Conservation (phyloP, 2,797 vertebrate species). For the Paguma larvata region DNA sequence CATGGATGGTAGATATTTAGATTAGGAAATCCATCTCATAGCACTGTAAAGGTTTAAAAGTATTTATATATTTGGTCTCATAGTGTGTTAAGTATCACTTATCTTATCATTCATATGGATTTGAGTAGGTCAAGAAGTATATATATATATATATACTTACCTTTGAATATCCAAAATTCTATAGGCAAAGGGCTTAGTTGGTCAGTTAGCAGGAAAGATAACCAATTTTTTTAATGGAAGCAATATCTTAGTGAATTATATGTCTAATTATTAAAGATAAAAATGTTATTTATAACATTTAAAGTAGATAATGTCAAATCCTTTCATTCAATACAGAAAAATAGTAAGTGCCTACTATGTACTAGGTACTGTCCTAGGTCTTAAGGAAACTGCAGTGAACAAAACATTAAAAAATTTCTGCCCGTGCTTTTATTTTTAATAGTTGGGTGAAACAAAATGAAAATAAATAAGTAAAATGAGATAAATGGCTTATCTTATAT, state of each 20-base stretch:
- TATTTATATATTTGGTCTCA: not conserved
- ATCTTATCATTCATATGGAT: not conserved
- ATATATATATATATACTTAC: not conserved
- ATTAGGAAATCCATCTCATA: not conserved
- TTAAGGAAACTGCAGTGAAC: not conserved
- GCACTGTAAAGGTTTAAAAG: not conserved
- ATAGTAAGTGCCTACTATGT: not conserved
- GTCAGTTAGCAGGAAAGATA: not conserved
- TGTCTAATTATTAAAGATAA: not conserved
- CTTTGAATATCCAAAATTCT: conserved; percentile 11
- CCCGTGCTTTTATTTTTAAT: not conserved
- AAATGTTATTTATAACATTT: not conserved
- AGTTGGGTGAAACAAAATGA: not conserved
- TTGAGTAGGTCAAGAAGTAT: not conserved
- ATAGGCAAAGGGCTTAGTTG: not conserved
- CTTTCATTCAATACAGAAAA: not conserved
- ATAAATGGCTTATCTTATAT: not conserved
- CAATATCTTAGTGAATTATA: not conserved
- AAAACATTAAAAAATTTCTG: not conserved
- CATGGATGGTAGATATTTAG: not conserved
- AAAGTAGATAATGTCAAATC: not conserved
- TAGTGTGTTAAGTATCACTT: not conserved
- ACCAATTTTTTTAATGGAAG: not conserved
- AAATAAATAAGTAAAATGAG: not conserved
- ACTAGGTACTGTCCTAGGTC: not conserved